Evolutionary conservation across 2,888 invertebrate genomes (phyloP), one percentile per base, ranked within the genome.

Genomic region (Nebria salina): DNA sequence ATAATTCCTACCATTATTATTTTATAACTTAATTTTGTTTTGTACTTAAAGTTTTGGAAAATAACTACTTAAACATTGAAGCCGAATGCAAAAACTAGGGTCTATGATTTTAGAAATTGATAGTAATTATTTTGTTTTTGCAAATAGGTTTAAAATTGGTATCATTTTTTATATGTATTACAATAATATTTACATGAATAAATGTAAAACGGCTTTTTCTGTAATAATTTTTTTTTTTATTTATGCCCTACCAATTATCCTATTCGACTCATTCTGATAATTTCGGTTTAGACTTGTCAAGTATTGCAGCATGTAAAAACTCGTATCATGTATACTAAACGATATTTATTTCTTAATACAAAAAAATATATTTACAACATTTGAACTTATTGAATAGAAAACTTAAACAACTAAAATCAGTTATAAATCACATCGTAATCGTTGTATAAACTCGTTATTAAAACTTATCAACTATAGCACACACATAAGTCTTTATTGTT

Each of bases 281-380:
- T 34, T 34, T 34, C 2, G 34, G 34, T 34, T 1, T 34, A 5
- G 34, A 34, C 34, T 34, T 34, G 34, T 34, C 34, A 34, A 34
- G 13, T 6, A 1, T 0, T 11, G 8, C 54, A 13, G 54, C 1
- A 1, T 54, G 54, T 54, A 0, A 8, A 54, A 8, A 54, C 3
- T 54, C 54, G 54, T 54, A 13, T 65, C 68, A 68, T 13, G 5
- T 25, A 68, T 20, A 25, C 68, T 20, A 68, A 68, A 25, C 20
- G n/a, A 68, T n/a, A 68, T 68, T 68, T 68, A 68, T 68, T 68
- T 68, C 68, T 68, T 68, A 68, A 68, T 68, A 68, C 68, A 68
- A 68, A 68, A 20, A 68, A 68, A 68, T 68, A 68, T 68, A 68
- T 68, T 68, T 68, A 68, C 68, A 68, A 68, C 68, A 25, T 68